Conservation (phyloP, 2,888 invertebrate species). For the Gibbula magus region DNA sequence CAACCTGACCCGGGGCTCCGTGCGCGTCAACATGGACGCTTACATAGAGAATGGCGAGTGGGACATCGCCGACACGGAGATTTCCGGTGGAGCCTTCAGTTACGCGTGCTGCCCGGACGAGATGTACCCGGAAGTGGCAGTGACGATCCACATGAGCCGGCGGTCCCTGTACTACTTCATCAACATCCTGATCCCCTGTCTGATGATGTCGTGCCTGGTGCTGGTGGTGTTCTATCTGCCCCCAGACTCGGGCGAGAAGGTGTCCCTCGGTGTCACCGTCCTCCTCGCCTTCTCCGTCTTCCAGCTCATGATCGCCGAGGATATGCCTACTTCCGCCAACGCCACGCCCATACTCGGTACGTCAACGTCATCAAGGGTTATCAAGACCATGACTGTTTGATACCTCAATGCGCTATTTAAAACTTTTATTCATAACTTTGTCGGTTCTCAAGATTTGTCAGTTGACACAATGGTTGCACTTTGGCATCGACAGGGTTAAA, state of each 20-base stretch:
- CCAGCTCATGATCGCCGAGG: constrained; percentile 66
- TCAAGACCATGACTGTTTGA: too few relatives aligned
- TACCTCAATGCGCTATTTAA: too few relatives aligned
- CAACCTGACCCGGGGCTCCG: constrained; percentile 37
- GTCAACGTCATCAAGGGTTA: too few relatives aligned
- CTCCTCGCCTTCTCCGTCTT: constrained; percentile 66
- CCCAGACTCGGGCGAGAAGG: constrained; percentile 67
- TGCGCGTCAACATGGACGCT: constrained; percentile 14
- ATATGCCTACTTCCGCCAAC: constrained; percentile 60
- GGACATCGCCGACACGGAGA: constrained; percentile 45
- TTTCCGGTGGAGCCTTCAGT: constrained; percentile 41
- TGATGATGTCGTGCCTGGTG: constrained; percentile 62
- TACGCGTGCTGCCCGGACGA: constrained; percentile 48
- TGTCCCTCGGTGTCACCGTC: constrained; percentile 67
- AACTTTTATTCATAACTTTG: too few relatives aligned
- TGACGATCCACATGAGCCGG: constrained; percentile 38
- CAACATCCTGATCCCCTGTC: constrained; percentile 64
- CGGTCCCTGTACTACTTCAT: constrained; percentile 59
- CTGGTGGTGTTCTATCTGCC: constrained; percentile 65
- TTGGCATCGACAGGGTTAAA: too few relatives aligned
- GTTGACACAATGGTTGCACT: too few relatives aligned
- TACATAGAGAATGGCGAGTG: constrained; percentile 58
- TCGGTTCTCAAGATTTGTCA: too few relatives aligned
- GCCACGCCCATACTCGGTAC: constrained; percentile 62
- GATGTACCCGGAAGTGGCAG: constrained; percentile 49